Evolutionary conservation across 2,113 vertebrate genomes (phyloP), one percentile per base, ranked within the genome.

Genomic region (Percopsis transmontana): DNA sequence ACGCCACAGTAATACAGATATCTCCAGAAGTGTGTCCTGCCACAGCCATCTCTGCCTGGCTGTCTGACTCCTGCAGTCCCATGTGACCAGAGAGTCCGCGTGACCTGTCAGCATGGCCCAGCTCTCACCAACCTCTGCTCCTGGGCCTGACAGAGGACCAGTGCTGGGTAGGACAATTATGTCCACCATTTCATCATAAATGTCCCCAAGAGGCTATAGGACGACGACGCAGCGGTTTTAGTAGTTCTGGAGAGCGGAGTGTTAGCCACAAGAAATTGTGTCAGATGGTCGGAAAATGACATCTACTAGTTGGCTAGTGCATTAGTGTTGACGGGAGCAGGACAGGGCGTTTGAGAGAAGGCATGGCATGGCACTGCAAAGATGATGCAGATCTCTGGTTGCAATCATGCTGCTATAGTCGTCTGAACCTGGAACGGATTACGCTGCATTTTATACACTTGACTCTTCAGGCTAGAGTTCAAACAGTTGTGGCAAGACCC

Each of bases 61-160:
- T 9, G 51, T 11, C 50, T 20, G n/a, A 11, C 19, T 5, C 53
- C 19, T 27, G 8, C 23, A 55, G 27, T 55, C 53, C 53, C 53
- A 14, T 27, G 12, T 55, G 53, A 55, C 14, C 21, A 1, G 45
- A 33, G 53, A 33, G 5, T 21, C 23, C 12, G 18, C 19, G 19
- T 33, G 53, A 55, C 53, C 53, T 55, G 53, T 55, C 53, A 55
- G 27, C 54, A 57, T 14, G 33, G 24, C 47, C 54, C 18, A 27
- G 54, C 33, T 57, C 33, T 39, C 54, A 38, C 12, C 54, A 11
- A 2, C 15, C 27, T n/a, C 54, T 38, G 15, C 16, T 57, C 38
- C 10, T 57, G 54, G 24, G 33, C 27, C 54, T 38, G 54, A 54
- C 11, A 9, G 16, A 38, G 54, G 24, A 11, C 54, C 16, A 6